Base-by-base conservation (phyloP, 2,888 invertebrate genomes). In the Mayetiola destructor region DNA sequence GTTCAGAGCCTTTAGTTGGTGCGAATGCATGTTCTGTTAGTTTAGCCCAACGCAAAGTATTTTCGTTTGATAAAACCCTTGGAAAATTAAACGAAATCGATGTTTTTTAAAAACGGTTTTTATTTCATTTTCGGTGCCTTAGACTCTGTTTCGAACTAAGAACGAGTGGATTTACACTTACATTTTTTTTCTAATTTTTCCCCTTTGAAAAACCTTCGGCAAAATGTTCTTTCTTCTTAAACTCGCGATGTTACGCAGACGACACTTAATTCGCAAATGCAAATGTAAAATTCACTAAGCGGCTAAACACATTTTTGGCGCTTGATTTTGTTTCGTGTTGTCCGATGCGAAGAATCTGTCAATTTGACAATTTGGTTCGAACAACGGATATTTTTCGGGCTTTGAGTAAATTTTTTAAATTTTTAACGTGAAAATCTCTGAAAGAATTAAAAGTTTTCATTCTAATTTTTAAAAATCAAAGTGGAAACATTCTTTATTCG, bases 1-100 rank as follows among this genome's bases (percentile, higher is more conserved):
- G 78, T 58, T 79, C 77, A 0, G 94, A 93, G 1, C 92, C 95
- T 68, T 84, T 88, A 0, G 81, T 74, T 0, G 97, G 97, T 2
- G 84, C 75, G 64, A 80, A 81, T 0, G 96, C 97, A 64, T 90
- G 79, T 37, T 87, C 84, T 3, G 83, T 78, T 20, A 94, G 70
- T 66, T 89, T 92, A 1, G 85, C 84, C 71, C 87, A 94, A 63
- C 80, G 80, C 42, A 88, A 67, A 35, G 77, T 64, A 64, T 57
- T 66, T 21, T 42, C 23, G 10, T 2, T 6, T 23, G 42, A 8
- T 9, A 23, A 12, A 42, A 21, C 21, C 42, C 42, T 42, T 21
- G 4, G 12, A n/a, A 14, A 36, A 12, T 12, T 12, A 36, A 36
- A 36, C 12, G 4, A 36, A 36, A 36, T 36, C 36, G 3, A 36